Evolutionary conservation across 2,888 invertebrate genomes (phyloP), one percentile per base, ranked within the genome.

Genomic region (Trichogramma evanescens): DNA sequence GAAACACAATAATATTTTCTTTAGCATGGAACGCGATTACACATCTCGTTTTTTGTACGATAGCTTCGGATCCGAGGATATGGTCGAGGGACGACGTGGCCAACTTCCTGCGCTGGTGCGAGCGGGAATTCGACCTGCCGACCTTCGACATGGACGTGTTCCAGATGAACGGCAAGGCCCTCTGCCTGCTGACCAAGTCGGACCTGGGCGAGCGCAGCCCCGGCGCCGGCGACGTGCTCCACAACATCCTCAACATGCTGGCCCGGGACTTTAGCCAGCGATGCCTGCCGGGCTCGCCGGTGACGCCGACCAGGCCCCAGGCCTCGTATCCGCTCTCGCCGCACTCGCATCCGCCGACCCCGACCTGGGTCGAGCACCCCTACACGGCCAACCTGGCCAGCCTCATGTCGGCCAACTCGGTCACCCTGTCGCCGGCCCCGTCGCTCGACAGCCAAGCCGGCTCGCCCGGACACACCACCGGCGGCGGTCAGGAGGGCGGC

Each of bases 101-200:
- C 51, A 84, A 89, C 57, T 95, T 95, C 79, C 81, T 95, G 54
- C 87, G 90, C 74, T 95, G 94, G 89, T 92, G 93, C 68, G 93
- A 95, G 79, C 83, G 91, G 67, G 93, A 94, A 80, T 95, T 93
- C 77, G 94, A 94, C 78, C 81, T 95, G 68, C 93, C 93, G 56
- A 88, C 89, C 70, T 90, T 95, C 75, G 93, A 94, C 75, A 88
- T 91, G 85, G 93, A 95, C 74, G 87, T 92, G 80, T 95, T 95
- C 78, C 93, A 93, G 81, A 95, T 95, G 94, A 95, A 95, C 78
- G 95, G 95, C 83, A 96, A 96, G 80, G 96, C 95, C 2, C 81
- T 96, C 70, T 94, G 94, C 76, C 83, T 96, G 53, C 80, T 96
- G 66, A 95, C 91, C 52, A 89, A 95, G 77, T 87, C 86, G 10